Percentiles rank a stretch among this genome's conserved stretches.
Evolutionary conservation across 2,797 vertebrate genomes (phyloP).

Genomic region (Rhinoraja longicauda): DNA sequence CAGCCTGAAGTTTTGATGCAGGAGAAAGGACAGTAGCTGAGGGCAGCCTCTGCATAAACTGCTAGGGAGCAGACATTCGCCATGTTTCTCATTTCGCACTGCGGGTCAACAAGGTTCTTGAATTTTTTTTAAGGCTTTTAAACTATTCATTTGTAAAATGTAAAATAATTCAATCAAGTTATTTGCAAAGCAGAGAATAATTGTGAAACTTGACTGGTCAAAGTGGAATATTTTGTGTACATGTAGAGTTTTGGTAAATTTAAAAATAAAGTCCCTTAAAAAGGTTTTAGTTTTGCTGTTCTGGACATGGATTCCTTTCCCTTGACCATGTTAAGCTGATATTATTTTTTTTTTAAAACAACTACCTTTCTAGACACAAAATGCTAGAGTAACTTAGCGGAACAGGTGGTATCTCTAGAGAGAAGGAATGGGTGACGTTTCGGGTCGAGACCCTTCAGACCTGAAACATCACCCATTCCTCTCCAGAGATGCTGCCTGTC

Average conservation of each 20-base stretch:
- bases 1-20: constrained; percentile 85
- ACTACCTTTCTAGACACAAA: no score
- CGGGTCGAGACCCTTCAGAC: no score
- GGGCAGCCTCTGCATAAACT: neutral
- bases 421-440: no score
- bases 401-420: no score
- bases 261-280: constrained; percentile 22
- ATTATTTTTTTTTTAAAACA: no score
- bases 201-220: constrained; percentile 24
- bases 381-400: no score
- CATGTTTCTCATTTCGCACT: neutral
- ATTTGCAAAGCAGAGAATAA: constrained; percentile 21
- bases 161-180: constrained; percentile 31
- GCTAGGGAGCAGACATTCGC: neutral
- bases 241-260: constrained; percentile 34
- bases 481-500: no score
- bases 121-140: constrained; percentile 5
- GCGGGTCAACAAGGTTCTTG: neutral
- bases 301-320: neutral
- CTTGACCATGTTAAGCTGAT: no score
- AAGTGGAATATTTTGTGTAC: constrained; percentile 36
- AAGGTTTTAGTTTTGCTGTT: neutral
- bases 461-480: no score
- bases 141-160: constrained; percentile 34
- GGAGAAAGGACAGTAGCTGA: neutral